Evolutionary conservation across 2,797 vertebrate species (phyloP), one percentile per base, ranked within the genome.

Genomic region (Microctenopoma steveboyesi): DNA sequence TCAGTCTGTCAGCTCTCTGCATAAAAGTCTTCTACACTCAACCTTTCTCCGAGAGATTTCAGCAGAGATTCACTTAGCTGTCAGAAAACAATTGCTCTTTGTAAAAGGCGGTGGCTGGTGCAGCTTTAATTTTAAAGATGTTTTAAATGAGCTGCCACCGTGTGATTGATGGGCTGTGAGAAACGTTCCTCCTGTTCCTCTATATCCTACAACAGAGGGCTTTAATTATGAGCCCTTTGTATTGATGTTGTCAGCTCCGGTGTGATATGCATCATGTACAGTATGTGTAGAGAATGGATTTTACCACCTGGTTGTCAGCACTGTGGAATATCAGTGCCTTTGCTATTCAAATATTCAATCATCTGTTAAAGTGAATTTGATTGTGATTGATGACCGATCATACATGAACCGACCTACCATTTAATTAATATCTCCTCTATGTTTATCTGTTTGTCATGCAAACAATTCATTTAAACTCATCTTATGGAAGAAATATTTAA

Each of bases 91-190:
- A 90, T 86, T 76, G 88, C 60, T 87, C 79, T 83, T 79, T 81
- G 78, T 86, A 79, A 81, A 86, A 89, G 77, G 60, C 65, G 27
- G 61, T 49, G 79, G 71, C 84, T 84, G 85, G 74, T 69, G 82
- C 76, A 82, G 75, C 80, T 92, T 89, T 92, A 87, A 91, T 92
- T 92, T 90, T 88, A 88, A 90, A 92, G 85, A 88, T 83, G 83
- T 84, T 93, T 86, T 87, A 92, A 88, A 91, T 79, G 86, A 91
- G 84, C 88, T 91, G 92, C 81, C 89, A 83, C 18, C 3, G 7
- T 35, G 74, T 91, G 92, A 93, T 91, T 87, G 92, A 92, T 92
- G 83, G 74, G 60, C 65, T 60, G 55, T 56, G 72, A 72, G 84
- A 76, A 85, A 74, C 73, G 48, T 75, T 78, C 78, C 82, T 82